A percentile compares a stretch with the other conserved stretches of the same genome.
These are phyloP conservation scores for Colius striatus DNA, from an alignment of 2,113 vertebrate genomes.

Conservation along the genomic window DNA sequence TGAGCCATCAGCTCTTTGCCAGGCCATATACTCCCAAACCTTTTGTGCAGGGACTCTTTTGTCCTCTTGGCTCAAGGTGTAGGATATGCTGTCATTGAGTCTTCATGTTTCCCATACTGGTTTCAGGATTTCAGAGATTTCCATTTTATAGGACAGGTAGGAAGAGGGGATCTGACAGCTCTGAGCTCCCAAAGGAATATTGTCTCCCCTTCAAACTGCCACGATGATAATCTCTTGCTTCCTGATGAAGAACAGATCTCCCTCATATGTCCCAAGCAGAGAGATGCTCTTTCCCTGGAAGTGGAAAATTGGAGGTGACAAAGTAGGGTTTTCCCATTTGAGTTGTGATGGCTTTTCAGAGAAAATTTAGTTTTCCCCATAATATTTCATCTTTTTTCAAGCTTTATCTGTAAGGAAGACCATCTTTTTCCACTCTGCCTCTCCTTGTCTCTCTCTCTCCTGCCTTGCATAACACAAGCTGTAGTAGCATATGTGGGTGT, in stretches of 20 bases:
- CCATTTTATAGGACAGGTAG: neutral
- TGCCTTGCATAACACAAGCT: neutral
- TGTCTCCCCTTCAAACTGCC: neutral
- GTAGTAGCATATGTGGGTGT: neutral
- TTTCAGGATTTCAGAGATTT: neutral
- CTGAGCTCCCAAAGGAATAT: neutral
- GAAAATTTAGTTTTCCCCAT: fast-evolving
- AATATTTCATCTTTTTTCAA: neutral
- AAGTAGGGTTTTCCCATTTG: neutral
- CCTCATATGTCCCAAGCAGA: neutral
- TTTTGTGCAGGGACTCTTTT: no score
- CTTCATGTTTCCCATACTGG: neutral
- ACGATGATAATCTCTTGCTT: neutral
- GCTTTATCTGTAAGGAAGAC: neutral
- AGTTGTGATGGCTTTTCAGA: neutral
- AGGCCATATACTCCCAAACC: neutral
- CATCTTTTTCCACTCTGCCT: neutral
- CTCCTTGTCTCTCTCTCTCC: neutral
- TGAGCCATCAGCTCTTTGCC: neutral
- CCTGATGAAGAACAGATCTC: neutral
- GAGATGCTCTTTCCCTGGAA: neutral
- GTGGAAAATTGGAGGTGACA: neutral
- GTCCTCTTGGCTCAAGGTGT: neutral
- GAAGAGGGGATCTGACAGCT: neutral
- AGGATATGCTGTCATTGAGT: neutral